A percentile compares a stretch with the other conserved stretches of the same genome.
These are phyloP conservation scores for Notarius lentiginosus DNA, from an alignment of 2,113 vertebrate genomes.

Conservation along the genomic window DNA sequence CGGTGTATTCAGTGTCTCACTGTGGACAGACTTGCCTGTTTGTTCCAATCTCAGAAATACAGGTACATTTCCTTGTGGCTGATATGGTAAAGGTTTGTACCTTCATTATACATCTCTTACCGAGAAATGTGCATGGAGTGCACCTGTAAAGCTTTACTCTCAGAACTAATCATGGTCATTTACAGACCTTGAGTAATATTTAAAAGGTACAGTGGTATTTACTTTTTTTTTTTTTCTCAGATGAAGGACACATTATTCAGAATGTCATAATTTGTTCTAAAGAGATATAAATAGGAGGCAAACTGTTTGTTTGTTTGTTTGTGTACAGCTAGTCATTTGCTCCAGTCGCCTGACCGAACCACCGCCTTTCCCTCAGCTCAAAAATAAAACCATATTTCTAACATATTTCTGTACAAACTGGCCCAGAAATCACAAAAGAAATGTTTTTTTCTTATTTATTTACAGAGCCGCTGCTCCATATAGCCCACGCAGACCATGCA, in stretches of 20 bases:
- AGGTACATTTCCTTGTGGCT: neutral
- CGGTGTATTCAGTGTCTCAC: neutral
- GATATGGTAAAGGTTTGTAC: neutral
- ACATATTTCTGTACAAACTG: neutral
- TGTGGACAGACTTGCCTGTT: conserved; percentile 12
- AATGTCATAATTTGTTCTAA: neutral
- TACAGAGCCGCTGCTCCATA: neutral
- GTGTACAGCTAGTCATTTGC: neutral
- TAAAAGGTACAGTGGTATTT: neutral
- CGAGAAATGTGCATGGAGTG: neutral
- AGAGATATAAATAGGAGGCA: neutral
- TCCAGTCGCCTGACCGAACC: neutral
- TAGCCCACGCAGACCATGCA: neutral
- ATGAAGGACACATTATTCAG: neutral
- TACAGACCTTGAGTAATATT: neutral
- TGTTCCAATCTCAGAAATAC: neutral
- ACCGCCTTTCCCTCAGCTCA: neutral
- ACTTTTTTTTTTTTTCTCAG: neutral
- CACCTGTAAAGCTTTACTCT: neutral
- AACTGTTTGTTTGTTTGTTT: neutral
- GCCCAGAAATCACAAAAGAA: neutral
- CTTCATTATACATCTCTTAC: neutral
- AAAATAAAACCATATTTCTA: neutral
- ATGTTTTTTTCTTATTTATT: neutral
- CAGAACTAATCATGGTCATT: neutral